These are phyloP conservation scores for Agrilus biguttatus DNA, from an alignment of 2,888 invertebrate genomes.

Conservation along the genomic window DNA sequence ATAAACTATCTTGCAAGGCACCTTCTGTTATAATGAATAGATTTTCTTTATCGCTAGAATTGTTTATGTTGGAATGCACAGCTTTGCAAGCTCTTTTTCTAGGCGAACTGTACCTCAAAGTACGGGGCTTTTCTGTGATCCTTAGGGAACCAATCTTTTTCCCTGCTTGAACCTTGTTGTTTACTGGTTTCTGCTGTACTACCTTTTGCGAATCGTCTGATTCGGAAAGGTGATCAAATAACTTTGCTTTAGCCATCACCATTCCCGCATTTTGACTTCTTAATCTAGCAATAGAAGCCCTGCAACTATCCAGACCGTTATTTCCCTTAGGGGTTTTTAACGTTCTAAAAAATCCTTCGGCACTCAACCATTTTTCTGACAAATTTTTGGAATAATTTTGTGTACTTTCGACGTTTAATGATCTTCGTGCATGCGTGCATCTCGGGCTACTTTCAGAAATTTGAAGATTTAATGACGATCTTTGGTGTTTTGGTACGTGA, in stretches of 20 bases:
- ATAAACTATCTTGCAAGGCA: neutral
- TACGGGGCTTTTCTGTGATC: slow-evolving; percentile 8
- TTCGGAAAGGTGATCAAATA: slow-evolving; percentile 43
- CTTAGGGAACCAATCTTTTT: slow-evolving; percentile 15
- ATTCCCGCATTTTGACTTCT: slow-evolving; percentile 65
- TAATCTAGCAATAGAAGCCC: slow-evolving; percentile 59
- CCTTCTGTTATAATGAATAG: slow-evolving; percentile 10
- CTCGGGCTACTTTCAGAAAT: no score
- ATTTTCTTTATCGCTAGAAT: slow-evolving; percentile 8
- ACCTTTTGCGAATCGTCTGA: slow-evolving; percentile 12
- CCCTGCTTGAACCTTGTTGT: slow-evolving; percentile 9
- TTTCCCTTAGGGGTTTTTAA: slow-evolving; percentile 36
- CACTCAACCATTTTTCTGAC: slow-evolving; percentile 29
- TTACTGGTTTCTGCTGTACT: slow-evolving; percentile 1
- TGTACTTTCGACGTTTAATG: neutral
- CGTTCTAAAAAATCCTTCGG: slow-evolving; percentile 26
- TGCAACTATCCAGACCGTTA: slow-evolving; percentile 41
- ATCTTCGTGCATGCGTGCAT: no score
- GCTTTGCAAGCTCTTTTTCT: slow-evolving; percentile 13
- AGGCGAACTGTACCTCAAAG: slow-evolving; percentile 18
- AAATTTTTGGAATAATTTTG: slow-evolving; percentile 4
- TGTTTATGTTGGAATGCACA: neutral
- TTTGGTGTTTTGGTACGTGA: no score
- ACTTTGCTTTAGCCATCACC: slow-evolving; percentile 62
- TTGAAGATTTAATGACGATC: no score